Evolutionary conservation across 1,140 invertebrate genomes (phyloP).

Genomic region (Euwallacea fornicatus): DNA sequence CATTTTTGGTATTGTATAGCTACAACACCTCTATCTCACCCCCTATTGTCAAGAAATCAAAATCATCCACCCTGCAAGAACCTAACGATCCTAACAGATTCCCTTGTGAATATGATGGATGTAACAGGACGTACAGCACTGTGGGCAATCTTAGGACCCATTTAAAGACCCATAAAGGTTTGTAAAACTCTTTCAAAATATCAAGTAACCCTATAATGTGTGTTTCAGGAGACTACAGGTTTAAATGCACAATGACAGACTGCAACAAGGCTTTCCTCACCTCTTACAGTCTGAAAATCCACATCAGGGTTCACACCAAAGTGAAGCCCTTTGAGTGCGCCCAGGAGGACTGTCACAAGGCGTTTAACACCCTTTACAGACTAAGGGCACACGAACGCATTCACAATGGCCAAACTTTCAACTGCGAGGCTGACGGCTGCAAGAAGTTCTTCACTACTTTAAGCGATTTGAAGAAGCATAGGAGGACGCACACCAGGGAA

Average conservation of each 20-base stretch:
- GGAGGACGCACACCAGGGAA: conserved; percentile 88
- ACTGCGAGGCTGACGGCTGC: conserved; percentile 82
- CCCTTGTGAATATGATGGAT: conserved; percentile 87
- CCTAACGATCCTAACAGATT: conserved; percentile 72
- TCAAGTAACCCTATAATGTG: conserved; percentile 1
- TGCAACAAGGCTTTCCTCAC: conserved; percentile 94
- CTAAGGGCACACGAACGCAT: conserved; percentile 88
- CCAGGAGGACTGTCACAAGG: conserved; percentile 81
- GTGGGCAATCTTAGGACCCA: conserved; percentile 93
- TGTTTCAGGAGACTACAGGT: conserved; percentile 86
- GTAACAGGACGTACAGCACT: conserved; percentile 88
- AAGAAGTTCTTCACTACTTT: conserved; percentile 91
- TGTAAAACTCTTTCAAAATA: not conserved
- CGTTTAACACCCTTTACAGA: conserved; percentile 93
- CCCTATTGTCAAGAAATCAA: not conserved
- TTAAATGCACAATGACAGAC: conserved; percentile 82
- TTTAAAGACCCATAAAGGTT: conserved; percentile 95
- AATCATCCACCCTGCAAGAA: conserved; percentile 57
- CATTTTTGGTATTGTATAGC: conserved; percentile 8
- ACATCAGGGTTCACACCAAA: conserved; percentile 93
- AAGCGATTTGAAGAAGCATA: conserved; percentile 92
- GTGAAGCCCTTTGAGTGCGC: conserved; percentile 86
- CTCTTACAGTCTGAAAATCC: conserved; percentile 93
- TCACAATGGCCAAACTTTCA: conserved; percentile 94
- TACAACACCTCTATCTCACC: conserved; percentile 27